Conservation (phyloP, 2,113 vertebrate genomes). For the Triplophysa siluroides region DNA sequence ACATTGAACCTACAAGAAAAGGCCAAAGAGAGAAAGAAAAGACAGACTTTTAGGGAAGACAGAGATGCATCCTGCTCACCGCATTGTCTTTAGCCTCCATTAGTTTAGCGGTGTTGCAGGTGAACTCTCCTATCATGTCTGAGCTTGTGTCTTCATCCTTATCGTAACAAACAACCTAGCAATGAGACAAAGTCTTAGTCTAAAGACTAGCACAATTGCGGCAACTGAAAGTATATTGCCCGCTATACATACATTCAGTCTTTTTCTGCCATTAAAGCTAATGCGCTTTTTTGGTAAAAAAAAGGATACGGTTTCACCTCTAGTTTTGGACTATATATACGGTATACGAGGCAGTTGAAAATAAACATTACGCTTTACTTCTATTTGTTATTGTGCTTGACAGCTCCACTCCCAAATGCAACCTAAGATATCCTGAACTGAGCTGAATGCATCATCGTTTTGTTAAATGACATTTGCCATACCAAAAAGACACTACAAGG, state of each 20-base stretch:
- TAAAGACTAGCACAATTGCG: constrained; percentile 8
- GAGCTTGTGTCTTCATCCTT: constrained; percentile 56
- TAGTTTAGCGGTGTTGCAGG: constrained; percentile 48
- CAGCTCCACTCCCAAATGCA: not conserved
- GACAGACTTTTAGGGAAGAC: not conserved
- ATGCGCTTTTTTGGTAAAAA: too few species aligned
- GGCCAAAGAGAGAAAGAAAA: constrained; percentile 49
- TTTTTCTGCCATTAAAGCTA: too few species aligned
- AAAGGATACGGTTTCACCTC: too few species aligned
- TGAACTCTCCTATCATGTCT: constrained; percentile 60
- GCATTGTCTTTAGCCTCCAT: constrained; percentile 50
- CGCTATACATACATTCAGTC: too few species aligned
- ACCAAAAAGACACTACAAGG: not conserved
- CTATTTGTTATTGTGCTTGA: not conserved
- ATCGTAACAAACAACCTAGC: constrained; percentile 64
- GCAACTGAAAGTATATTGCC: not conserved
- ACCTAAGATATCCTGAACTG: not conserved
- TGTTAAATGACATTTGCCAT: not conserved
- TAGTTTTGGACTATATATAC: too few species aligned
- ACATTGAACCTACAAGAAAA: constrained; percentile 79
- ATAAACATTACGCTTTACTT: too few species aligned
- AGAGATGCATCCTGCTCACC: constrained; percentile 52
- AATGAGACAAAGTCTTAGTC: constrained; percentile 50
- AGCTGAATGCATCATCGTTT: not conserved
- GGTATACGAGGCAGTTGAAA: too few species aligned